phyloP scores from a whole-genome alignment of 2,888 invertebrate genomes.

The Pterobdella sp. region DNA sequence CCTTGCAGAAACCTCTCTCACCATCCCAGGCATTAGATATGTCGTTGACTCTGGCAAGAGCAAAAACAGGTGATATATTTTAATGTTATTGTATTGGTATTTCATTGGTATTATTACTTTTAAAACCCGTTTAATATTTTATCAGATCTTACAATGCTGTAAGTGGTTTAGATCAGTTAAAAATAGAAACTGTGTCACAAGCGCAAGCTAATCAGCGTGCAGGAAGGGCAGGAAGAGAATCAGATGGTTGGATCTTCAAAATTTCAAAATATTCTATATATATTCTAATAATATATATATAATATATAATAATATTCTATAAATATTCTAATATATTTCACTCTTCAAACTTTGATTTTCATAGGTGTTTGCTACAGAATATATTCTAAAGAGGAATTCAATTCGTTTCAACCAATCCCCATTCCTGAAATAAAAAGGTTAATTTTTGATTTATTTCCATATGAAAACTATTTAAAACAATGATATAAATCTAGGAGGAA shows the following conservation, averaged over 20 bases:
- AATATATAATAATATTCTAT: neutral
- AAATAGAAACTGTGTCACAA: constrained; percentile 73
- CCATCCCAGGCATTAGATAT: constrained; percentile 68
- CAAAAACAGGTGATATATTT: constrained; percentile 63
- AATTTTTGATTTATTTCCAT: neutral
- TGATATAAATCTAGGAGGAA: constrained; percentile 56
- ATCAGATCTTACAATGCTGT: constrained; percentile 63
- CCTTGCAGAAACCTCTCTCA: constrained; percentile 60
- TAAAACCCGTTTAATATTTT: neutral
- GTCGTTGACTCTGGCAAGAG: constrained; percentile 87
- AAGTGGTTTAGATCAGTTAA: constrained; percentile 74
- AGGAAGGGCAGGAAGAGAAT: constrained; percentile 82
- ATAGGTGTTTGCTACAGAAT: constrained; percentile 78
- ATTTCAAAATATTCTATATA: neutral
- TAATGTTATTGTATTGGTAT: neutral
- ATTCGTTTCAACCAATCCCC: constrained; percentile 63
- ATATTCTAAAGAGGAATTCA: constrained; percentile 71
- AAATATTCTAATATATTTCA: neutral
- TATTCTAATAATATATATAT: neutral
- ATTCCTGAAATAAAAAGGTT: constrained; percentile 74
- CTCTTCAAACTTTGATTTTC: no score
- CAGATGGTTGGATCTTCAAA: constrained; percentile 51
- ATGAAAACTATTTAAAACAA: neutral
- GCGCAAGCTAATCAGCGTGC: constrained; percentile 88
- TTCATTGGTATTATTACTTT: neutral